These are phyloP conservation scores for Meteorus cinctellus DNA, from an alignment of 2,888 invertebrate species.

Conservation along the genomic window DNA sequence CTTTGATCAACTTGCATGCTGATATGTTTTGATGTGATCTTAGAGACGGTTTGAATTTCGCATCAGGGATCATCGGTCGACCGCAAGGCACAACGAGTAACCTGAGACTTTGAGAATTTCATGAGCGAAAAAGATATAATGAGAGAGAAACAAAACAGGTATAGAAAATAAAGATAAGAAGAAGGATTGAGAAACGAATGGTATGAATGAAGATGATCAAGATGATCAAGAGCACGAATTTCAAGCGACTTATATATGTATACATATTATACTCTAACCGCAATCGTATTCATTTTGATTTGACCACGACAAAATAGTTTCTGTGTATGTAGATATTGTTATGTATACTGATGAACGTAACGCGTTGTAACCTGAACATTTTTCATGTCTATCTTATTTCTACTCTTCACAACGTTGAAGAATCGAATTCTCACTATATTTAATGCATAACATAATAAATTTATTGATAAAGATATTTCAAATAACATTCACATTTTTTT, in stretches of 20 bases:
- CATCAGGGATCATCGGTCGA: slow-evolving; percentile 37
- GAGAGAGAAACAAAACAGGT: slow-evolving; percentile 15
- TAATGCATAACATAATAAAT: too few species aligned
- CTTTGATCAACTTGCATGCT: slow-evolving; percentile 38
- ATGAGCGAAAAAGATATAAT: slow-evolving; percentile 21
- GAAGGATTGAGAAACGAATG: slow-evolving; percentile 16
- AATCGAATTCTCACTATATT: too few species aligned
- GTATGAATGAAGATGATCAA: slow-evolving; percentile 11
- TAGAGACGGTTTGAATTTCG: slow-evolving; percentile 38
- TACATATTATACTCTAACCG: slow-evolving; percentile 21
- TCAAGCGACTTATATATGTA: neutral
- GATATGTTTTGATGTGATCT: slow-evolving; percentile 39
- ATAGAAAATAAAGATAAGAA: slow-evolving; percentile 21
- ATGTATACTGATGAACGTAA: too few species aligned
- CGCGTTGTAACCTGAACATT: slow-evolving; percentile 1
- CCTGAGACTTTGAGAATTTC: slow-evolving; percentile 45
- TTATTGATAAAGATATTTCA: too few species aligned
- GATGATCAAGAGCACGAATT: slow-evolving; percentile 28
- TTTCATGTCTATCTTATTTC: neutral
- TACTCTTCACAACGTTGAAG: neutral
- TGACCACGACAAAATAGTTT: slow-evolving; percentile 17
- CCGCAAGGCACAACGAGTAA: slow-evolving; percentile 40
- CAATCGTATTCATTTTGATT: slow-evolving; percentile 41
- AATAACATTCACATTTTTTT: too few species aligned
- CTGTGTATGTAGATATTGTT: too few species aligned